These are phyloP conservation scores for Nanger granti DNA, from an alignment of 2,113 vertebrate genomes.

Conservation along the genomic window DNA sequence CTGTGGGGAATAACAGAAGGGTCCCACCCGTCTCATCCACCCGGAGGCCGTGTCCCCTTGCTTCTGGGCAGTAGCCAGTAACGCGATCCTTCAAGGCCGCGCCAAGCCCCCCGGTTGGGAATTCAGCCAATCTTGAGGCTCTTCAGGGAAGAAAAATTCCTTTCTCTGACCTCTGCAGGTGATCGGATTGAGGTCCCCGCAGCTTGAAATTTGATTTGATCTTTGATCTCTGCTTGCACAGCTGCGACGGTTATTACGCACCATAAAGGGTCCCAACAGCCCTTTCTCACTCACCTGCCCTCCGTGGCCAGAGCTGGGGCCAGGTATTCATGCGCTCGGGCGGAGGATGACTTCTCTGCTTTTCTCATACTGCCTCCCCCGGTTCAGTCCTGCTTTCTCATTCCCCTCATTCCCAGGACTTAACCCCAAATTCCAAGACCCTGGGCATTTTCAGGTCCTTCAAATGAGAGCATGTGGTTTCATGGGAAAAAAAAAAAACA, in stretches of 20 bases:
- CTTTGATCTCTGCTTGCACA: slow-evolving; percentile 75
- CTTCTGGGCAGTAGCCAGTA: slow-evolving; percentile 71
- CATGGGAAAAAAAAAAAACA: rapidly evolving
- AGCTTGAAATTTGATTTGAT: slow-evolving; percentile 73
- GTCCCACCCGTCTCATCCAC: slow-evolving; percentile 24
- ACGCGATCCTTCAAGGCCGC: slow-evolving; percentile 51
- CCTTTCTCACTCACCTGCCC: slow-evolving; percentile 59
- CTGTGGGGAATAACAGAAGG: background rate
- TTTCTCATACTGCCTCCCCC: background rate
- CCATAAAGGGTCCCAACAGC: slow-evolving; percentile 34
- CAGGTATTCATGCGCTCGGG: background rate
- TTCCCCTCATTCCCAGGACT: background rate
- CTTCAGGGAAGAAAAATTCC: slow-evolving; percentile 68
- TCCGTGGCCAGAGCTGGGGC: background rate
- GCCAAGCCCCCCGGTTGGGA: slow-evolving; percentile 61
- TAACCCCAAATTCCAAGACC: slow-evolving; percentile 33
- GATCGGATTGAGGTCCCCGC: slow-evolving; percentile 61
- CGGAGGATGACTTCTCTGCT: background rate
- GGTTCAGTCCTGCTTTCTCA: background rate
- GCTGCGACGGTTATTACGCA: slow-evolving; percentile 55
- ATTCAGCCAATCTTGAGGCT: slow-evolving; percentile 64
- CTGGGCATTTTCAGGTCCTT: background rate
- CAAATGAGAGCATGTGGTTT: background rate
- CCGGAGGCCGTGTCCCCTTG: slow-evolving; percentile 39
- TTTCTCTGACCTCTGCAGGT: slow-evolving; percentile 73